Evolutionary conservation across 1,140 invertebrate genomes (phyloP), one percentile per base, ranked within the genome.

Genomic region (Pseudomyrmex flavicornis): DNA sequence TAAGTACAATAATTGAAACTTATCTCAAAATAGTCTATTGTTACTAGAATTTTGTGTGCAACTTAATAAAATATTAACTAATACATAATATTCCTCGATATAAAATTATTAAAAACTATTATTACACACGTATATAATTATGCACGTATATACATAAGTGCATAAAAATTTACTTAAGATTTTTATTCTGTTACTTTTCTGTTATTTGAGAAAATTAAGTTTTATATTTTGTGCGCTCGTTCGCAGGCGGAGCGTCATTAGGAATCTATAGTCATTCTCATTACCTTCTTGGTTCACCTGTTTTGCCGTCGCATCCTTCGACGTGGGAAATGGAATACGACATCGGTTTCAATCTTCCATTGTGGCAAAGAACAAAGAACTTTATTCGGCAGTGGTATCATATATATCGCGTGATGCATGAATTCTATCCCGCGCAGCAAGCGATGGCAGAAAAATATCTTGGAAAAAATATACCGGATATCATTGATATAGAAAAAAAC

Each of bases 391-490:
- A 70, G 0, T 91, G 83, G 84, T 5, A 26, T 1, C 7, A 9
- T 0, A 0, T 86, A 0, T 66, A 89, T 17, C 0, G 1, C 0
- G 0, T 9, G 0, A n/a, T 82, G 2, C 48, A 13, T 8, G 0
- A 69, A 0, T 17, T 88, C 22, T 79, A 92, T 26, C 92, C 93
- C 0, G 56, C 61, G 3, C 95, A 95, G 1, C 74, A 93, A 58
- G n/a, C 83, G 48, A 15, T 95, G 1, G 91, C 93, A 17, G 84
- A 92, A 5, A 88, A 93, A 69, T 94, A 94, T 73, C 91, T 95
- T 72, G 70, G 66, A 52, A 56, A 88, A 72, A 2, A 80, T 85
- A 10, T 90, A 4, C 91, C 91, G 0, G 35, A 88, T 1, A 0
- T 94, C 8, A 2, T 10, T 0, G 91, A 93, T 5, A 75, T 93